Evolutionary conservation across 2,888 invertebrate species (phyloP).

Genomic region (Trachelus stipa): DNA sequence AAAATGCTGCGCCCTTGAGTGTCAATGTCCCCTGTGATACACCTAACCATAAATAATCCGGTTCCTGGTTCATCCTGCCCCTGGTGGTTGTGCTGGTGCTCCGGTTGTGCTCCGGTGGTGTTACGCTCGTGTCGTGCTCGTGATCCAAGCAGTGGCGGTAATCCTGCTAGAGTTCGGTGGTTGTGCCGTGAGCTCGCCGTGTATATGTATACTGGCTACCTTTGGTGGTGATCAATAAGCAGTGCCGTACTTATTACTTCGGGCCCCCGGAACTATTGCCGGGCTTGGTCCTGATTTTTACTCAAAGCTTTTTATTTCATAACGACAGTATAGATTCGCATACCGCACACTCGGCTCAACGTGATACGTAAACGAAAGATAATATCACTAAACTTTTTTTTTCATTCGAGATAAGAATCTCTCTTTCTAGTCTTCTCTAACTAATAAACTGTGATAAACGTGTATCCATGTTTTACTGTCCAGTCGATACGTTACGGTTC

Average conservation of each 20-base stretch:
- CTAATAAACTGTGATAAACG: constrained; percentile 7
- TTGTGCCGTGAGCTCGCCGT: constrained; percentile 49
- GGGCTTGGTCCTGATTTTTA: constrained; percentile 1
- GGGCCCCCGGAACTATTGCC: constrained; percentile 30
- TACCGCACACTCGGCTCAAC: neutral
- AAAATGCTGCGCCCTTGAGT: neutral
- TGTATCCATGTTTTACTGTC: constrained; percentile 1
- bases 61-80: neutral
- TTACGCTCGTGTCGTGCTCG: constrained; percentile 10
- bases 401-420: constrained; percentile 8
- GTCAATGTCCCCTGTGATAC: neutral
- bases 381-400: constrained; percentile 7
- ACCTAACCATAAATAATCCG: neutral
- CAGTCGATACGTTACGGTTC: constrained; percentile 7
- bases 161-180: constrained; percentile 28
- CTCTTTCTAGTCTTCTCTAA: constrained; percentile 12
- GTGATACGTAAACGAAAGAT: neutral
- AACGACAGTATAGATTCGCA: constrained; percentile 9
- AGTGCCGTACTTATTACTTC: constrained; percentile 58
- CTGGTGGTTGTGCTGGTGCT: constrained; percentile 2
- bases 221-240: constrained; percentile 65
- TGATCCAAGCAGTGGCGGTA: constrained; percentile 15
- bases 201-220: constrained; percentile 57
- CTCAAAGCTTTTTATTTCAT: neutral
- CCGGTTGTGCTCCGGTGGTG: constrained; percentile 2